phyloP scores from a whole-genome alignment of 1,140 invertebrate genomes.

The Leptestheria dahalacensis region DNA sequence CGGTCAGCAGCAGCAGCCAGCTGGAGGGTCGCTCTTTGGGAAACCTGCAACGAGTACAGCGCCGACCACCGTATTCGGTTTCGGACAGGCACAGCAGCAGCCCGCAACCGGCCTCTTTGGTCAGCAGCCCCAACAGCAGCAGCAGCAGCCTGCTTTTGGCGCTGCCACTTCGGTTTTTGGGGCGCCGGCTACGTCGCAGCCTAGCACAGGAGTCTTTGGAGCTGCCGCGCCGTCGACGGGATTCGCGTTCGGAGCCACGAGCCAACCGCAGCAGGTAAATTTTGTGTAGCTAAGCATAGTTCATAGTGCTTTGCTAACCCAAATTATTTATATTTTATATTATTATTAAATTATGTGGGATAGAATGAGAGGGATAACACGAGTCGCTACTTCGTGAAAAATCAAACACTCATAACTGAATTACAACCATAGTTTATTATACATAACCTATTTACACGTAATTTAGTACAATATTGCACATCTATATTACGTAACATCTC shows the following conservation, averaged over 20 bases:
- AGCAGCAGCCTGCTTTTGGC: conserved; percentile 10
- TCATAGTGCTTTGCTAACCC: not conserved
- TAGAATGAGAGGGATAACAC: too few species aligned
- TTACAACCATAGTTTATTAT: too few species aligned
- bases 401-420: too few species aligned
- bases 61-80: conserved; percentile 1
- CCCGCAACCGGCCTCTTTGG: conserved; percentile 15
- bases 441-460: too few species aligned
- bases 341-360: too few species aligned
- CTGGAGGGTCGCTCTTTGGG: conserved; percentile 13
- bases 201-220: conserved; percentile 19
- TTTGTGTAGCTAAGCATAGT: not conserved
- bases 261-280: not conserved
- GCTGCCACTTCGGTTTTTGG: conserved; percentile 23
- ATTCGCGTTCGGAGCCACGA: not conserved
- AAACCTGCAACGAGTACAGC: conserved; percentile 16
- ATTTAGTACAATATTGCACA: too few species aligned
- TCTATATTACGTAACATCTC: too few species aligned
- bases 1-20: conserved; percentile 21
- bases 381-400: too few species aligned
- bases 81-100: conserved; percentile 18
- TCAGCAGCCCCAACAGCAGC: conserved; percentile 16
- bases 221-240: not conserved
- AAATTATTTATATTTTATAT: not conserved
- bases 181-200: conserved; percentile 22